Evolutionary conservation across 1,140 invertebrate genomes (phyloP), one percentile per base, ranked within the genome.

Genomic region (Pectinophora gossypiella): DNA sequence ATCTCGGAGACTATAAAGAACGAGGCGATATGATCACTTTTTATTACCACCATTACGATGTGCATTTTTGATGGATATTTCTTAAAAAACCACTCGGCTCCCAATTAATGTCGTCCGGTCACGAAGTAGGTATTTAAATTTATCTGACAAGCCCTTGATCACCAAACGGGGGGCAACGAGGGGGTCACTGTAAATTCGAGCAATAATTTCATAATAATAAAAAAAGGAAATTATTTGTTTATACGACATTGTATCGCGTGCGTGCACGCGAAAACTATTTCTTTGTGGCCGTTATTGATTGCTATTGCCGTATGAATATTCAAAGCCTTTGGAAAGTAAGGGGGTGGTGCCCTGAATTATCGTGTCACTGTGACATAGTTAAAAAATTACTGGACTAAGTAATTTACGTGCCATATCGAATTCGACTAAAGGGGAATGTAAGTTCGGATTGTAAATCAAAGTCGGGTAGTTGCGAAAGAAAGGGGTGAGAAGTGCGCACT

Each of bases 251-350:
- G 72, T 73, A 80, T 86, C 69, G 81, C 80, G 81, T 86, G 83
- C 74, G 70, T 68, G 69, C 83, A 86, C 83, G 80, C 79, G 73
- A 84, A 85, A 83, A 80, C 72, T 80, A 81, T 78, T 76, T 76
- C 72, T 78, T 70, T 76, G 72, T 75, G 64, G 71, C 65, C 58
- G 72, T 81, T 86, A 86, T 86, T 83, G 81, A 86, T 86, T 83
- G 74, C 80, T 82, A 78, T 77, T 78, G 72, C 67, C 73, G 67
- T 83, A 86, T 86, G 81, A 86, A 86, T 86, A 85, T 86, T 86
- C 83, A 86, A 64, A 95, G 35, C 93, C 94, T 86, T 97, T 95
- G 27, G 95, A 95, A 71, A 96, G 96, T 18, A 96, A 90, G 15
- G 94, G 95, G 59, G 95, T 93, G 40, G 65, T 71, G 82, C 74